phyloP scores from a whole-genome alignment of 2,113 vertebrate genomes.

The Poeciliopsis prolifica region DNA sequence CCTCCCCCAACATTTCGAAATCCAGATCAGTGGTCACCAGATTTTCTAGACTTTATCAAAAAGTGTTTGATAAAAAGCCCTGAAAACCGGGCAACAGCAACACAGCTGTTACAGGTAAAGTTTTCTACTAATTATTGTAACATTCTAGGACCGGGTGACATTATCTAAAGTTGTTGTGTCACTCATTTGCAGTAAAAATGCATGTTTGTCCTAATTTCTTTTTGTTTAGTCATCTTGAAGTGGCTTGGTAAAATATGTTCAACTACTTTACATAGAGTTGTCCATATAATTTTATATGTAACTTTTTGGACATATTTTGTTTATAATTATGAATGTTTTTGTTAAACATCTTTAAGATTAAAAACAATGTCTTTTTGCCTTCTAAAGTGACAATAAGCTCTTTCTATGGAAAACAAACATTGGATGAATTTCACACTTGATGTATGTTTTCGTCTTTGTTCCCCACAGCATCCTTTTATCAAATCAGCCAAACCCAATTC shows the following conservation, averaged over 20 bases:
- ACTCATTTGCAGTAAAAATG: background rate
- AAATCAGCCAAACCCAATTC: conserved; percentile 88
- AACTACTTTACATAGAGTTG: too few species aligned
- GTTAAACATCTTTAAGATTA: too few species aligned
- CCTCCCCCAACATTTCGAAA: conserved; percentile 90
- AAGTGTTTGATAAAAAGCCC: conserved; percentile 95
- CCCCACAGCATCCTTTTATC: conserved; percentile 88
- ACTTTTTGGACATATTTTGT: too few species aligned
- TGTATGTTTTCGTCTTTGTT: background rate
- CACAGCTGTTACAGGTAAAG: conserved; percentile 90
- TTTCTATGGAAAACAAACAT: too few species aligned
- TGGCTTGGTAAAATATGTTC: too few species aligned
- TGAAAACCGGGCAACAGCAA: conserved; percentile 89
- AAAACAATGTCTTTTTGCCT: too few species aligned
- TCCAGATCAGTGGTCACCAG: conserved; percentile 86
- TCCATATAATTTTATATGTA: too few species aligned
- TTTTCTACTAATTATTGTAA: accelerated
- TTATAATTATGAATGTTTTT: too few species aligned
- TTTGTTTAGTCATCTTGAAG: background rate
- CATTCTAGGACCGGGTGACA: background rate
- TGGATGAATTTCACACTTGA: background rate
- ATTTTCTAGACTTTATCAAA: conserved; percentile 87
- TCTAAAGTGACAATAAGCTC: too few species aligned
- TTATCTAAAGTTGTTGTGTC: background rate
- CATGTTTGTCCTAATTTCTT: background rate